Percentiles rank a stretch among this genome's conserved stretches.
These are phyloP conservation scores for Chlorops oryzae DNA, from an alignment of 1,140 invertebrate species.

Conservation along the genomic window DNA sequence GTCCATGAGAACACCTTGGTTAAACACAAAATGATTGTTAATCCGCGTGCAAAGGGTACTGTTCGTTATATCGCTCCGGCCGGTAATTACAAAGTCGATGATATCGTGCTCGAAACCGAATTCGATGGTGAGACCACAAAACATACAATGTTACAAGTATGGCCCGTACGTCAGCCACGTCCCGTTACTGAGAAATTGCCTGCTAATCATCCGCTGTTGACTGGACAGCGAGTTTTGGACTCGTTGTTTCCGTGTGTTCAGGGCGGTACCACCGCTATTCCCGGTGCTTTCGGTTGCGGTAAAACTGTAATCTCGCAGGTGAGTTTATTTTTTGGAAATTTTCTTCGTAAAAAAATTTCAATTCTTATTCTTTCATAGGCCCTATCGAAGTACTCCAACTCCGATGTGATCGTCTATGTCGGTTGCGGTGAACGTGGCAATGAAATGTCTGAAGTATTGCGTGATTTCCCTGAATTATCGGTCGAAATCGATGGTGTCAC, in stretches of 20 bases:
- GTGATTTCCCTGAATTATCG: constrained; percentile 97
- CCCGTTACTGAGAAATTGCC: constrained; percentile 98
- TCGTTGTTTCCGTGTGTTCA: constrained; percentile 98
- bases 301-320: constrained; percentile 89
- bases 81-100: constrained; percentile 94
- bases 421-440: constrained; percentile 97
- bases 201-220: constrained; percentile 95
- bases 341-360: background rate
- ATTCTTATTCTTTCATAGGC: constrained; percentile 75
- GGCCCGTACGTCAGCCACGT: constrained; percentile 95
- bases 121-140: constrained; percentile 93
- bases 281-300: constrained; percentile 87
- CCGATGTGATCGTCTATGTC: constrained; percentile 98
- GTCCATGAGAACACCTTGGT: constrained; percentile 97
- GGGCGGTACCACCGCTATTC: constrained; percentile 99
- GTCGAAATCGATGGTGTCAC: constrained; percentile 94
- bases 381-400: constrained; percentile 98
- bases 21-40: constrained; percentile 94
- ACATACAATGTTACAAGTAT: constrained; percentile 91
- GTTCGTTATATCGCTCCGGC: constrained; percentile 90
- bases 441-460: constrained; percentile 84
- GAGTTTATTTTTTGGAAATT: background rate
- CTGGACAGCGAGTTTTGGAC: constrained; percentile 96
- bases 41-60: constrained; percentile 91
- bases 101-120: constrained; percentile 93